These are phyloP conservation scores for Callospermophilus lateralis DNA, from an alignment of 2,113 vertebrate species.

Conservation along the genomic window DNA sequence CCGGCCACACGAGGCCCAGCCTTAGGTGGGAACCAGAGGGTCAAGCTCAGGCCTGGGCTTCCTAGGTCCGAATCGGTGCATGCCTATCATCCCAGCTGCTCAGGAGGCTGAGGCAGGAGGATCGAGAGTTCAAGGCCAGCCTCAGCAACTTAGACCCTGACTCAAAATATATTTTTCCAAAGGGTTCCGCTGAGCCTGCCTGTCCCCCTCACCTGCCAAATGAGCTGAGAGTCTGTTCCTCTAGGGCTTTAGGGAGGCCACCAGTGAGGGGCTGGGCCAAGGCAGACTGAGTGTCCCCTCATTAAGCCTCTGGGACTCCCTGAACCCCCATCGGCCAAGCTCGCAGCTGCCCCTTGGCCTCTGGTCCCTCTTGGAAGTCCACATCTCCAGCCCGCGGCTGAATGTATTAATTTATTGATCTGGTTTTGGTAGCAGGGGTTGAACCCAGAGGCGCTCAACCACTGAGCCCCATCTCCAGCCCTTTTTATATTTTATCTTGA, in stretches of 20 bases:
- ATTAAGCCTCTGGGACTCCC: background rate
- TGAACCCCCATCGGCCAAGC: background rate
- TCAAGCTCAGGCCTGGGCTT: background rate
- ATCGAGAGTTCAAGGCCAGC: too few species aligned
- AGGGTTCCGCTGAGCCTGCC: too few species aligned
- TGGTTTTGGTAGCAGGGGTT: background rate
- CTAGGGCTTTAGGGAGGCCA: too few species aligned
- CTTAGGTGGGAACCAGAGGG: background rate
- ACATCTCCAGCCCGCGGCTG: too few species aligned
- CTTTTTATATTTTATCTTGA: too few species aligned
- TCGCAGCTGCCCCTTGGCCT: background rate
- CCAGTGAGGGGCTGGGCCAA: too few species aligned
- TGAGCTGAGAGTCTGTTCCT: background rate
- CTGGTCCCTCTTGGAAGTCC: background rate
- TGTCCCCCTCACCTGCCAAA: too few species aligned
- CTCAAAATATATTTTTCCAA: too few species aligned
- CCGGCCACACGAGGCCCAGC: rapidly evolving
- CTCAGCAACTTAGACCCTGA: background rate
- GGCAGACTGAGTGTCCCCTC: background rate
- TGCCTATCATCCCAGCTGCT: too few species aligned
- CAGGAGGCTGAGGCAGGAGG: conserved; percentile 18
- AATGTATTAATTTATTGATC: background rate
- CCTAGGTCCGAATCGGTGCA: background rate
- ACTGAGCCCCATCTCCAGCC: too few species aligned
- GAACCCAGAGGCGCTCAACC: too few species aligned